These are phyloP conservation scores for Synanthedon myopaeformis DNA, from an alignment of 2,888 invertebrate species.

Conservation along the genomic window DNA sequence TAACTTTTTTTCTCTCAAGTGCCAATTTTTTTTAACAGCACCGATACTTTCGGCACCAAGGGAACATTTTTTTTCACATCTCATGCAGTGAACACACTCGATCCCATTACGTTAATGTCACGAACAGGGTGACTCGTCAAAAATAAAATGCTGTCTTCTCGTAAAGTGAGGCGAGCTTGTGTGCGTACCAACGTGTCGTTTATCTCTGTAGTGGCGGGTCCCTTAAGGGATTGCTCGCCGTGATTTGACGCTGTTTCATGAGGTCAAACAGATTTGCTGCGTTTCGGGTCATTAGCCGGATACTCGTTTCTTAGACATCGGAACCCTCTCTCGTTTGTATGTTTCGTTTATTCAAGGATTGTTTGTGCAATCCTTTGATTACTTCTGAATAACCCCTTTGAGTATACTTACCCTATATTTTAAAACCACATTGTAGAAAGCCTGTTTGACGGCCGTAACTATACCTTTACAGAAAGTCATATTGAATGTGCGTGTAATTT, in stretches of 20 bases:
- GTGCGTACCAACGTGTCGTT: not conserved
- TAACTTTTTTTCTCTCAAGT: not conserved
- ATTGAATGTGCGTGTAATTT: too few relatives aligned
- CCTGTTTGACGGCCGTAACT: too few relatives aligned
- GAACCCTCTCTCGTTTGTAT: not conserved
- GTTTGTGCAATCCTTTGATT: not conserved
- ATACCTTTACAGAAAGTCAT: too few relatives aligned
- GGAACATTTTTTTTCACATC: conserved; percentile 7
- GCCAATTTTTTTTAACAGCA: conserved; percentile 3
- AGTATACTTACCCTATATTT: too few relatives aligned
- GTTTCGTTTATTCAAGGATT: not conserved
- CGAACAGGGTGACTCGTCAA: conserved; percentile 24
- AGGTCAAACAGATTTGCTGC: conserved; percentile 13
- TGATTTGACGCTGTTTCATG: conserved; percentile 17
- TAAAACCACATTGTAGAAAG: too few relatives aligned
- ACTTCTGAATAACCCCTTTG: too few relatives aligned
- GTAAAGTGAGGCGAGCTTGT: not conserved
- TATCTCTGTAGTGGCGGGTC: conserved; percentile 6
- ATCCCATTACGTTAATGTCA: conserved; percentile 31
- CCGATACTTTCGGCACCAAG: not conserved
- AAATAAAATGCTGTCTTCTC: conserved; percentile 14
- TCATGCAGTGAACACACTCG: conserved; percentile 10
- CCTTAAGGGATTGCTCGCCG: conserved; percentile 10
- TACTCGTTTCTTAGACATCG: conserved; percentile 1
- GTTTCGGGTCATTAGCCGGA: conserved; percentile 19